Percentiles rank a stretch among this genome's conserved stretches.
Evolutionary conservation across 2,888 invertebrate genomes (phyloP).

Genomic region (Polietes domitor): DNA sequence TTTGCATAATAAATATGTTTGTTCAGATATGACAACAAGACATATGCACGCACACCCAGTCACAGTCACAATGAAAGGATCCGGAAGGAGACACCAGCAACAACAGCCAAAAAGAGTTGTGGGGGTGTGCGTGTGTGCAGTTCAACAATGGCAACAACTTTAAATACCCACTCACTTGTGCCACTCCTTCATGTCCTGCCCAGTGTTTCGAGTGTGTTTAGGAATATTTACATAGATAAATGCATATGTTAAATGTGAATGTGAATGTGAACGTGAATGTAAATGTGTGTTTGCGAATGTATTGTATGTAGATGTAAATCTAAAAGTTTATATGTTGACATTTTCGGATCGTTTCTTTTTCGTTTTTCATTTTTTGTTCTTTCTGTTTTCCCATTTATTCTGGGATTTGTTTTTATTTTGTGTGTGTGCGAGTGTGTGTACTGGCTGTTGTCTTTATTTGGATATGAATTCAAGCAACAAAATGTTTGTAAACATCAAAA

Average conservation of each 20-base stretch:
- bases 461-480: slow-evolving; percentile 61
- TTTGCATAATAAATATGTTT: slow-evolving; percentile 66
- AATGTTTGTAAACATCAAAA: slow-evolving; percentile 58
- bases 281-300: slow-evolving; percentile 4
- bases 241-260: slow-evolving; percentile 21
- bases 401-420: neutral
- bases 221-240: slow-evolving; percentile 56
- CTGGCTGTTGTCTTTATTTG: slow-evolving; percentile 41
- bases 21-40: slow-evolving; percentile 36
- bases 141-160: slow-evolving; percentile 21
- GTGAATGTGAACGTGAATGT: neutral
- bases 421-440: neutral
- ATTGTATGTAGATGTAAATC: slow-evolving; percentile 25
- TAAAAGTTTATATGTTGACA: slow-evolving; percentile 22
- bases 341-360: slow-evolving; percentile 14
- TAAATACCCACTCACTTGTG: neutral
- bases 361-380: neutral
- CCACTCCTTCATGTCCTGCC: neutral
- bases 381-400: neutral
- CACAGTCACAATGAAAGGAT: neutral
- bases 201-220: slow-evolving; percentile 19
- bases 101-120: slow-evolving; percentile 1
- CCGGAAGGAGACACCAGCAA: slow-evolving; percentile 7
- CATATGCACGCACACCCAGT: neutral
- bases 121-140: neutral